Percentiles rank a stretch among this genome's conserved stretches.
phyloP scores from a whole-genome alignment of 2,797 vertebrate species.

The Ctenochaetus hawaiiensis region DNA sequence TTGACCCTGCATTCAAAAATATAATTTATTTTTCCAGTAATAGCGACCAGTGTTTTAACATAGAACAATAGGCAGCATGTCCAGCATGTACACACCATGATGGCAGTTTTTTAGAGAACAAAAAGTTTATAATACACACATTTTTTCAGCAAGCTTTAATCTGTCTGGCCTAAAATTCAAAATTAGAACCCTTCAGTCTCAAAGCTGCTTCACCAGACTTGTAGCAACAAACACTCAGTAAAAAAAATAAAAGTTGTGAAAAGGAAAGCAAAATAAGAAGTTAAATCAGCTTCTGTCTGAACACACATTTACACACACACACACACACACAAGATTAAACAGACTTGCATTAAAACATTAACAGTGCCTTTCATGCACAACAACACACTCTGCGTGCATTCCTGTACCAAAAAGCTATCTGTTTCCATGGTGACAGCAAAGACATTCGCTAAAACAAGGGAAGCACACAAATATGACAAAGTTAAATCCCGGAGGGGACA shows the following conservation, averaged over 20 bases:
- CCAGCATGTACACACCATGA: background rate
- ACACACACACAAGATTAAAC: background rate
- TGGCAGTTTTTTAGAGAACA: background rate
- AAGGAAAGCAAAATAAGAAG: background rate
- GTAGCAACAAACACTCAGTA: background rate
- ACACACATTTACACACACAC: background rate
- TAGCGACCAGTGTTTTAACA: background rate
- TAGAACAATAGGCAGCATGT: background rate
- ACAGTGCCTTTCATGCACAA: conserved; percentile 15
- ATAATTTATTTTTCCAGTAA: background rate
- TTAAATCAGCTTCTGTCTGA: background rate
- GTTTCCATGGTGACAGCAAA: conserved; percentile 51
- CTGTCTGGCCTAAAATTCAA: background rate
- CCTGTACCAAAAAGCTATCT: conserved; percentile 20
- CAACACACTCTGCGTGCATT: background rate
- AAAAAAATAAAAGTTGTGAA: background rate
- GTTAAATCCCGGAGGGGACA: conserved; percentile 22
- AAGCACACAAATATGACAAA: conserved; percentile 40
- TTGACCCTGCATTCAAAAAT: background rate
- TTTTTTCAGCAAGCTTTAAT: background rate
- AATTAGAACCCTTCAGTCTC: background rate
- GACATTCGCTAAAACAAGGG: conserved; percentile 45
- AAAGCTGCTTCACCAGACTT: background rate
- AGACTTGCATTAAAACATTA: conserved; percentile 12
- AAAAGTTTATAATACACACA: no score